Base-by-base conservation (phyloP, 2,888 invertebrate species). In the Oxycera nigricornis region DNA sequence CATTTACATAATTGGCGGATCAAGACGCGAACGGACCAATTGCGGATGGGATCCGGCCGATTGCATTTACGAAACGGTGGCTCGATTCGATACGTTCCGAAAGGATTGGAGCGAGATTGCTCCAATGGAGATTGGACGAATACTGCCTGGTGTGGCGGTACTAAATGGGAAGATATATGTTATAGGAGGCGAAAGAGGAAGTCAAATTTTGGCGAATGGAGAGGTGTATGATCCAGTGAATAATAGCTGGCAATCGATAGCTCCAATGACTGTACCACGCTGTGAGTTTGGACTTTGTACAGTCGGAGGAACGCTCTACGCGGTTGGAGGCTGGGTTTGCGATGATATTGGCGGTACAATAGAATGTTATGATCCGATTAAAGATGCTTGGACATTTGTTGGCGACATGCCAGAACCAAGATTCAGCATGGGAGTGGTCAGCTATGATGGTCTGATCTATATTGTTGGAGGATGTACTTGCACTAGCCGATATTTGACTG, bases 301-400 rank as follows among this genome's bases (percentile, higher is more conserved):
- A 14, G 89, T 94, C 84, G 91, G 94, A 79, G 94, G 94, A 30
- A 90, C 90, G 80, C 86, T 97, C 75, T 95, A 93, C 82, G 96
- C 95, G 0, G 91, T 97, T 79, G 96, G 97, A 55, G 97, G 97
- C 2, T 96, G 96, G 96, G 92, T 96, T 35, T 96, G 96, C 0
- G 92, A 93, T 76, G 95, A 95, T 82, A 94, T 96, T 83, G 95
- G 95, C 1, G 92, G 92, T 26, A 91, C 93, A 0, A 93, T 97
- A 77, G 97, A 97, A 83, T 89, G 92, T 79, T 97, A 94, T 82
- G 93, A 96, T 83, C 93, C 95, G 0, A 87, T 90, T 74, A 86
- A 88, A 35, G 91, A 95, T 82, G 88, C 89, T 77, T 97, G 97
- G 96, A 88, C 88, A 31, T 85, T 92, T 59, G 89, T 91, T 73